These are phyloP conservation scores for Meganola albula DNA, from an alignment of 2,888 invertebrate species.

Conservation along the genomic window DNA sequence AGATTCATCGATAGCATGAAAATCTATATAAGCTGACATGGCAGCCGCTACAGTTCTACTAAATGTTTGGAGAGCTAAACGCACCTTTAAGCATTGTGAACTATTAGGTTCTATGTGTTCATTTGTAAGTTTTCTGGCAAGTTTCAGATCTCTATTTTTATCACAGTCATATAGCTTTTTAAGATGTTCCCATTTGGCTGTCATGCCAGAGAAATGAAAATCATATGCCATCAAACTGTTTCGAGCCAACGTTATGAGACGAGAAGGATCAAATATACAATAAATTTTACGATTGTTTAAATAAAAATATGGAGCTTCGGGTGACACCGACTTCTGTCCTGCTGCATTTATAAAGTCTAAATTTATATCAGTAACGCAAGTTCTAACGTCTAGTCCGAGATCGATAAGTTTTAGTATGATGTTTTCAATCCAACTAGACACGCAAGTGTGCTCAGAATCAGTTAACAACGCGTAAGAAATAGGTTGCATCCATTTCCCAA, in stretches of 20 bases:
- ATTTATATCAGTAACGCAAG: slow-evolving; percentile 13
- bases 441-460: slow-evolving; percentile 14
- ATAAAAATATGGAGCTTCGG: slow-evolving; percentile 18
- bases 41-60: slow-evolving; percentile 28
- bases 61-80: slow-evolving; percentile 27
- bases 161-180: slow-evolving; percentile 23
- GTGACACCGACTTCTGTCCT: slow-evolving; percentile 6
- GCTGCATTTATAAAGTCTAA: slow-evolving; percentile 19
- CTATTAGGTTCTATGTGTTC: slow-evolving; percentile 28
- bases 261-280: slow-evolving; percentile 29
- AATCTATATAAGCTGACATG: slow-evolving; percentile 13
- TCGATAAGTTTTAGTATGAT: slow-evolving; percentile 20
- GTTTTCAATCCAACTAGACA: slow-evolving; percentile 25
- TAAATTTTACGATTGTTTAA: slow-evolving; percentile 25
- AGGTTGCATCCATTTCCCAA: slow-evolving; percentile 24
- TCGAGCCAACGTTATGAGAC: slow-evolving; percentile 25
- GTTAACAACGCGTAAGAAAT: slow-evolving; percentile 24
- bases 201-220: slow-evolving; percentile 17
- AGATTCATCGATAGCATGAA: slow-evolving; percentile 2
- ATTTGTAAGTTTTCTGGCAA: slow-evolving; percentile 28
- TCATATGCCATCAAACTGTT: slow-evolving; percentile 26
- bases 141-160: slow-evolving; percentile 15
- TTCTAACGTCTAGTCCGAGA: slow-evolving; percentile 22
- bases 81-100: slow-evolving; percentile 26
- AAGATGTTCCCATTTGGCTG: slow-evolving; percentile 29